A percentile compares a stretch with the other conserved stretches of the same genome.
These are phyloP conservation scores for Hippolais icterina DNA, from an alignment of 2,113 vertebrate species.

Conservation along the genomic window DNA sequence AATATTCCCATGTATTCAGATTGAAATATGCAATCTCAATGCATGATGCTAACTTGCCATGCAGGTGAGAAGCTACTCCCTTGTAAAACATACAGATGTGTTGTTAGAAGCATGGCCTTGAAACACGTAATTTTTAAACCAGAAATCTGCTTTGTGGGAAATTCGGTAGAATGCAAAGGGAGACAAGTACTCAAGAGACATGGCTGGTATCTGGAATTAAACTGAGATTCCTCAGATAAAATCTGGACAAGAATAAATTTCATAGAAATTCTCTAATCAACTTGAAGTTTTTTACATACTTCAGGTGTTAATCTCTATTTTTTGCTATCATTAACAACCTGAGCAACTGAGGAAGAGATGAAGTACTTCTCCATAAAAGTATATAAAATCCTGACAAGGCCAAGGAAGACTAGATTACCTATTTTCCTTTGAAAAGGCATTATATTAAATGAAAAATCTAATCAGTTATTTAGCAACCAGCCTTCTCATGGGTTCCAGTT, in stretches of 20 bases:
- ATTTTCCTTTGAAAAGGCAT: not conserved
- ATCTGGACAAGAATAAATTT: not conserved
- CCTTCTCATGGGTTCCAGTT: not conserved
- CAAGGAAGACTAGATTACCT: not conserved
- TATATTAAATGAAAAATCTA: not conserved
- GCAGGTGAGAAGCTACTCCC: not conserved
- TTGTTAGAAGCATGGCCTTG: not conserved
- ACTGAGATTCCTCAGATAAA: not conserved
- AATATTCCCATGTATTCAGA: not conserved
- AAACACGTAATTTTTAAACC: not conserved
- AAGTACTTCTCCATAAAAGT: not conserved
- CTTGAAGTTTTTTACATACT: not conserved
- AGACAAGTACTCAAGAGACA: not conserved
- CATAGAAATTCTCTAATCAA: not conserved
- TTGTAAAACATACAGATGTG: not conserved
- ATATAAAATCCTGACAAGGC: not conserved
- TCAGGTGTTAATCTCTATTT: not conserved
- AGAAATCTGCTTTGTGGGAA: not conserved
- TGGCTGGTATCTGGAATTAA: not conserved
- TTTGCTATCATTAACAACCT: not conserved
- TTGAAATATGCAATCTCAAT: not conserved
- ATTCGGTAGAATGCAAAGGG: not conserved
- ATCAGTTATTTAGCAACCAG: not conserved
- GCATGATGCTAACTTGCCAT: not conserved
- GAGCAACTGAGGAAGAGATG: not conserved